Conservation (phyloP, 2,797 vertebrate genomes). For the Eutrigla gurnardus region DNA sequence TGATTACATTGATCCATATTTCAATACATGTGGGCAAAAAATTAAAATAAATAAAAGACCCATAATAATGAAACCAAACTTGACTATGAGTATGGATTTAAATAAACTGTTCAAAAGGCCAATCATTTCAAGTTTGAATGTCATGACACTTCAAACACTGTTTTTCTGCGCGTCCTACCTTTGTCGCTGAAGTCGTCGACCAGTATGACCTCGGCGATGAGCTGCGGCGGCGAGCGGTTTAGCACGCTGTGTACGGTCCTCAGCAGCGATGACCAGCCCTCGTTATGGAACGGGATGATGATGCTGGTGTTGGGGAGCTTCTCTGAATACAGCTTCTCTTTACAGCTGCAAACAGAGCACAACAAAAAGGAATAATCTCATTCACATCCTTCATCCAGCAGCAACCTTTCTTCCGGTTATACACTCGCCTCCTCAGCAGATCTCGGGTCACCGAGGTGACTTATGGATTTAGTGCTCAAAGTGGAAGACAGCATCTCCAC, state of each 20-base stretch:
- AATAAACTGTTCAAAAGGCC: too few relatives aligned
- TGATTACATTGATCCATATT: too few relatives aligned
- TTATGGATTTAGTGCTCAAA: conserved; percentile 23
- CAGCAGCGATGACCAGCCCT: conserved; percentile 97
- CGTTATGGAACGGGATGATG: conserved; percentile 98
- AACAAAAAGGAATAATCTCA: background rate
- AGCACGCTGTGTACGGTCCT: conserved; percentile 95
- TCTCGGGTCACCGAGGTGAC: conserved; percentile 11
- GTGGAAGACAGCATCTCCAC: conserved; percentile 8
- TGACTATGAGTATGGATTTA: background rate
- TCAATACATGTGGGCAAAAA: too few relatives aligned
- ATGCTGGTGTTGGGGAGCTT: conserved; percentile 95
- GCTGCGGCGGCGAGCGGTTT: conserved; percentile 92
- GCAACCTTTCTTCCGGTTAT: background rate
- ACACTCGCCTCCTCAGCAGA: conserved; percentile 1
- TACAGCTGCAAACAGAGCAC: conserved; percentile 77
- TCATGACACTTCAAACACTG: too few relatives aligned
- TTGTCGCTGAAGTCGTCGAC: conserved; percentile 98
- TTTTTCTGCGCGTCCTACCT: conserved; percentile 77
- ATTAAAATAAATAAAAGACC: background rate
- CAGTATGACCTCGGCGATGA: conserved; percentile 93
- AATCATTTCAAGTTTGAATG: too few relatives aligned
- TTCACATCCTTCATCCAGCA: conserved; percentile 4
- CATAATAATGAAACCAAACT: background rate
- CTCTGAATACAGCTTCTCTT: conserved; percentile 89